Evolutionary conservation across 2,797 vertebrate genomes (phyloP).

Genomic region (Apodemus agrarius): DNA sequence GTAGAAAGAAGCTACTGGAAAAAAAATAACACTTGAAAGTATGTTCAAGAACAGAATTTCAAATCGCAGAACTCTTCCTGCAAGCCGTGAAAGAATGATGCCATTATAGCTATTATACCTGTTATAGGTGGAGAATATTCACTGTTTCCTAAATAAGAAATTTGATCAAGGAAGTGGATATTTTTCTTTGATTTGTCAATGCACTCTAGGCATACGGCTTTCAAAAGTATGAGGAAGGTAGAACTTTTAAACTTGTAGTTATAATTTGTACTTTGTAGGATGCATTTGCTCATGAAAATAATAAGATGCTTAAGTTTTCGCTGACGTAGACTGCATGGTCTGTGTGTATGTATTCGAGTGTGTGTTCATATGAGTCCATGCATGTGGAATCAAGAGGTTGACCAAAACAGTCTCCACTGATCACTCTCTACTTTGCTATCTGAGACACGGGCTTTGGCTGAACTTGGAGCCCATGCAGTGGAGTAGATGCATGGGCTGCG

Average conservation of each 20-base stretch:
- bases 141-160: constrained; percentile 16
- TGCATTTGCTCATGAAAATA: constrained; percentile 50
- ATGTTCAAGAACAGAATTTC: background rate
- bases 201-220: background rate
- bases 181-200: background rate
- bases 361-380: background rate
- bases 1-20: constrained; percentile 54
- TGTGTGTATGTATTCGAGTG: background rate
- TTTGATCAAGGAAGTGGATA: background rate
- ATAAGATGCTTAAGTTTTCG: background rate
- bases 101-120: background rate
- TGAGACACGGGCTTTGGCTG: background rate
- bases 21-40: constrained; percentile 49
- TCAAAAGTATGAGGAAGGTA: constrained; percentile 1
- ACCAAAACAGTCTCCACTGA: background rate
- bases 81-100: background rate
- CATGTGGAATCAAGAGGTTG: background rate
- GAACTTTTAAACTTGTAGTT: constrained; percentile 28
- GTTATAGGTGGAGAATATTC: background rate
- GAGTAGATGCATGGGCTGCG: too few species aligned
- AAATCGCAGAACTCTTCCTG: background rate
- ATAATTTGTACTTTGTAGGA: background rate
- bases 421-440: background rate
- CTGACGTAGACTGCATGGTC: background rate
- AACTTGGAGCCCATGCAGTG: background rate